Evolutionary conservation across 2,888 invertebrate species (phyloP).

Genomic region (Proisotoma minuta): DNA sequence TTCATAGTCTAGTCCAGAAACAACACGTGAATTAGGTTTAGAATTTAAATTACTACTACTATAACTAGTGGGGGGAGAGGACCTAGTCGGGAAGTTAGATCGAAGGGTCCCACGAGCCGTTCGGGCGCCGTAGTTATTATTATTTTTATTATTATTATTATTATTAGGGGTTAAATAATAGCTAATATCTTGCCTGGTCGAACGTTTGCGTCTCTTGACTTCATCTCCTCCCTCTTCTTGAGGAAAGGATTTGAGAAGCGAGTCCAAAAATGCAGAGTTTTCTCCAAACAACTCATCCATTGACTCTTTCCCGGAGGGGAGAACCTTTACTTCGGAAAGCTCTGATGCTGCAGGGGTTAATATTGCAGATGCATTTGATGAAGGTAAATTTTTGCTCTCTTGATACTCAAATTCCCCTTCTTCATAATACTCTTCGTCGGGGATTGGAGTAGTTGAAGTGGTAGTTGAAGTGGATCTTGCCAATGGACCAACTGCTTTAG

Average conservation of each 20-base stretch:
- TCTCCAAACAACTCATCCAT: conserved; percentile 7
- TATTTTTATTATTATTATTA: too few relatives aligned
- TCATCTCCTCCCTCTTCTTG: conserved; percentile 20
- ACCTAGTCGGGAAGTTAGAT: conserved; percentile 36
- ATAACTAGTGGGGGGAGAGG: neutral
- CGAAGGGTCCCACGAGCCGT: conserved; percentile 34
- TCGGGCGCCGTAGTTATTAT: conserved; percentile 34
- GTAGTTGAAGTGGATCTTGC: conserved; percentile 22
- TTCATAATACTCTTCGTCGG: conserved; percentile 35
- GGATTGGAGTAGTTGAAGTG: conserved; percentile 27
- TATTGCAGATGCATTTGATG: conserved; percentile 3
- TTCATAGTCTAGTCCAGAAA: conserved; percentile 46
- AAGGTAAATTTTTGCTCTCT: conserved; percentile 26
- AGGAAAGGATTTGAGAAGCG: conserved; percentile 21
- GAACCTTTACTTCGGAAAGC: conserved; percentile 22
- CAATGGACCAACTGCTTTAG: conserved; percentile 31
- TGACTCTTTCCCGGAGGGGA: conserved; percentile 5
- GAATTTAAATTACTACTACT: conserved; percentile 29
- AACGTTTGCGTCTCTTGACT: conserved; percentile 17
- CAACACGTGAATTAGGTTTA: conserved; percentile 37
- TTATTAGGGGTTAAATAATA: too few relatives aligned
- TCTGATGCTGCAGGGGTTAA: conserved; percentile 25
- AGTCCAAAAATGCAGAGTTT: conserved; percentile 19
- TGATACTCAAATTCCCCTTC: conserved; percentile 44
- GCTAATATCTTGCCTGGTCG: conserved; percentile 41